Evolutionary conservation across 1,140 invertebrate species (phyloP).

Genomic region (Holotrichia oblita): DNA sequence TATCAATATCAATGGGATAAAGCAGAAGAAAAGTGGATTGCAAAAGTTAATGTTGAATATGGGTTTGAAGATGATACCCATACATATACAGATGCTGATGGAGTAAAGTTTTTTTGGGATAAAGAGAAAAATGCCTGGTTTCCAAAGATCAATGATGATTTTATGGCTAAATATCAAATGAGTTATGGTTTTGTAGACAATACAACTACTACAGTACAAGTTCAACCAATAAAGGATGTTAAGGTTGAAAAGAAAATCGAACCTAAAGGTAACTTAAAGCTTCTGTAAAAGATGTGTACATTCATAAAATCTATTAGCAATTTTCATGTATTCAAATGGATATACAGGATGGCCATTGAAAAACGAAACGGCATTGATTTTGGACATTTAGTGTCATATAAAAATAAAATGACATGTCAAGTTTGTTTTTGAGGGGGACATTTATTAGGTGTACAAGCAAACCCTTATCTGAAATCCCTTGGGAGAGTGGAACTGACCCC

Average conservation of each 20-base stretch:
- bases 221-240: conserved; percentile 24
- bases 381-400: no score
- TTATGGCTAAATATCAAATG: conserved; percentile 95
- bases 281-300: neutral
- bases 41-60: conserved; percentile 63
- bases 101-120: conserved; percentile 92
- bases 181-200: conserved; percentile 87
- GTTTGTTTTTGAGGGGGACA: no score
- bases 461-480: no score
- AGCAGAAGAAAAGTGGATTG: conserved; percentile 68
- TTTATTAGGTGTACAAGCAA: no score
- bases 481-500: no score
- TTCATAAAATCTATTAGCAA: neutral
- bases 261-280: conserved; percentile 42
- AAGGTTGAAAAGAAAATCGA: neutral
- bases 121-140: conserved; percentile 91
- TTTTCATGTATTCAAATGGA: no score
- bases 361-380: no score
- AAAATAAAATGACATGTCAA: no score
- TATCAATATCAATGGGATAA: conserved; percentile 75
- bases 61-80: conserved; percentile 81
- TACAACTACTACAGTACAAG: conserved; percentile 51
- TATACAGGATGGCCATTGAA: no score
- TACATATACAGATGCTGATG: conserved; percentile 88
- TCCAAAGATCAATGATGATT: conserved; percentile 97